Conservation (phyloP, 1,140 invertebrate genomes). For the Halictus rubicundus region DNA sequence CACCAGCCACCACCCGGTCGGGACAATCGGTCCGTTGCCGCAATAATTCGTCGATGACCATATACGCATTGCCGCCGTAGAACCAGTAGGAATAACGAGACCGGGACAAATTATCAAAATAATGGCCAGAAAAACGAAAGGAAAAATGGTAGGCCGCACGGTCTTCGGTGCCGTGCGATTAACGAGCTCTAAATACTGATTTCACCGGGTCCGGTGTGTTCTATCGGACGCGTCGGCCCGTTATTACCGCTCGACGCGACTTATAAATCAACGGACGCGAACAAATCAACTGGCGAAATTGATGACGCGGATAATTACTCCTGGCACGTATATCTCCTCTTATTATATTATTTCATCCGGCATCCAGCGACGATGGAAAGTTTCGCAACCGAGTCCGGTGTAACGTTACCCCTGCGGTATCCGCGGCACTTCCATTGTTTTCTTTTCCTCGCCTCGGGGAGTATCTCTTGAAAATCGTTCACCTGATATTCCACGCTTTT, state of each 20-base stretch:
- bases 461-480: background rate
- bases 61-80: conserved; percentile 35
- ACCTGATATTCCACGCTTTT: background rate
- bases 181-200: conserved; percentile 49
- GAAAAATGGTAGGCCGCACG: conserved; percentile 16
- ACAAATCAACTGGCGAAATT: conserved; percentile 2
- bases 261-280: conserved; percentile 11
- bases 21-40: conserved; percentile 29
- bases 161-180: conserved; percentile 2
- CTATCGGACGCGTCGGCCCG: background rate
- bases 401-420: background rate
- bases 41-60: conserved; percentile 59
- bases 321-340: conserved; percentile 6
- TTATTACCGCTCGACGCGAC: conserved; percentile 5
- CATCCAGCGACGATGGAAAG: conserved; percentile 21
- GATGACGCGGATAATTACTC: conserved; percentile 29
- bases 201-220: conserved; percentile 3
- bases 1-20: conserved; percentile 19
- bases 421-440: conserved; percentile 4
- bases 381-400: conserved; percentile 24
- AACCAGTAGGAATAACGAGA: conserved; percentile 46
- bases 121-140: conserved; percentile 44
- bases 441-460: background rate
- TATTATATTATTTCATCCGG: conserved; percentile 18
- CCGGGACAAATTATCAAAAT: conserved; percentile 58